phyloP scores from a whole-genome alignment of 2,797 vertebrate genomes.

The Manis crassicaudata region DNA sequence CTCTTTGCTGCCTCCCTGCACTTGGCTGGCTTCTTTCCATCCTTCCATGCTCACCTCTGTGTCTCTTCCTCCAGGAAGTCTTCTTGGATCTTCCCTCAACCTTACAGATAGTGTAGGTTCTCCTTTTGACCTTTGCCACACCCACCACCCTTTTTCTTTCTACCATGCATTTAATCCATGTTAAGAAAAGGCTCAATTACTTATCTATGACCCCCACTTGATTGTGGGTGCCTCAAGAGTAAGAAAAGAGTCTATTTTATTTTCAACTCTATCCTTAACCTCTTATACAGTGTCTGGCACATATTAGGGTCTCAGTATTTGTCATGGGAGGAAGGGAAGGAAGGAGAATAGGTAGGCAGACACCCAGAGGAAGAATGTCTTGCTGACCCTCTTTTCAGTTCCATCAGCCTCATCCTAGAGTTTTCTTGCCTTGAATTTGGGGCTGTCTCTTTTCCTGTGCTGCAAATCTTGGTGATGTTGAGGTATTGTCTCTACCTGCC shows the following conservation, averaged over 20 bases:
- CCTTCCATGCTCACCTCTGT: not conserved
- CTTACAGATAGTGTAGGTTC: not conserved
- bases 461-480: not conserved
- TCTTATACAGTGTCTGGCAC: not conserved
- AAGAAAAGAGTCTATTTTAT: not conserved
- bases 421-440: not conserved
- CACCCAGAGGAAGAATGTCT: not conserved
- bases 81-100: not conserved
- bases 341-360: not conserved
- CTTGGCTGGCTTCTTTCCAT: not conserved
- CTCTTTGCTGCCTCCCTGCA: not conserved
- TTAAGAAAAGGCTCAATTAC: not conserved
- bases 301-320: not conserved
- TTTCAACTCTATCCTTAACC: not conserved
- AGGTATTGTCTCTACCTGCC: not conserved
- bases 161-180: not conserved
- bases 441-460: not conserved
- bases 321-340: not conserved
- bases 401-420: not conserved
- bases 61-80: not conserved
- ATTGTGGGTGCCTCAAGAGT: not conserved
- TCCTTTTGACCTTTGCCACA: not conserved
- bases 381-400: not conserved
- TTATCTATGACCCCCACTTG: not conserved
- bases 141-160: not conserved